Evolutionary conservation across 2,888 invertebrate genomes (phyloP), one percentile per base, ranked within the genome.

Genomic region (Trachelus tabidus): DNA sequence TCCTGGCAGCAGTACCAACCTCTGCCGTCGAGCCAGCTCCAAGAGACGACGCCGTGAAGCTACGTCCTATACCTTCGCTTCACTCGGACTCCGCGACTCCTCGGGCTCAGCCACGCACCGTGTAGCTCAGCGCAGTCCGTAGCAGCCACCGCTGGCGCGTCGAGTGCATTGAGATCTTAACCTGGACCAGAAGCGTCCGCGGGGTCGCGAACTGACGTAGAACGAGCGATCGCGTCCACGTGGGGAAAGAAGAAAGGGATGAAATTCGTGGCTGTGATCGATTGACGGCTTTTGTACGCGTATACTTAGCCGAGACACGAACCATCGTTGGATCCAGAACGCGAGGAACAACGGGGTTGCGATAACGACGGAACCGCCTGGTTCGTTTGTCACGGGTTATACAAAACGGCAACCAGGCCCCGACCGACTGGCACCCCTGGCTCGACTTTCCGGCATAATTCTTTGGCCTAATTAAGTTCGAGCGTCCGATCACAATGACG

Each of bases 391-490:
- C 71, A 71, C 33, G 71, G 31, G 31, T 33, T 33, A 15, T 71
- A 15, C 71, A n/a, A 9, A 34, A 71, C n/a, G 40, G 23, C 23
- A 23, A 15, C 40, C 35, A 12, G 1, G 11, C 34, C 12, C 23
- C 40, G 15, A 40, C 23, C 23, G 23, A 56, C 56, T 23, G 56
- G 56, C 73, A 73, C 73, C 79, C 40, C 71, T 30, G 37, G 73
- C 1, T 11, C 73, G 76, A 56, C 75, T 71, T 23, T 9, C 75
- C 77, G 31, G 77, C 82, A 84, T 85, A 86, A 87, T 86, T 87
- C 84, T 84, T 76, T 83, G 73, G 83, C 76, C 85, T 86, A 86
- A 87, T 83, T 80, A 83, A 84, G 86, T 87, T 87, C 85, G 81
- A 78, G 82, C 82, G 81, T 56, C 56, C 80, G 83, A 83, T 82